phyloP scores from a whole-genome alignment of 2,797 vertebrate species.

The Amphiprion clarkii region DNA sequence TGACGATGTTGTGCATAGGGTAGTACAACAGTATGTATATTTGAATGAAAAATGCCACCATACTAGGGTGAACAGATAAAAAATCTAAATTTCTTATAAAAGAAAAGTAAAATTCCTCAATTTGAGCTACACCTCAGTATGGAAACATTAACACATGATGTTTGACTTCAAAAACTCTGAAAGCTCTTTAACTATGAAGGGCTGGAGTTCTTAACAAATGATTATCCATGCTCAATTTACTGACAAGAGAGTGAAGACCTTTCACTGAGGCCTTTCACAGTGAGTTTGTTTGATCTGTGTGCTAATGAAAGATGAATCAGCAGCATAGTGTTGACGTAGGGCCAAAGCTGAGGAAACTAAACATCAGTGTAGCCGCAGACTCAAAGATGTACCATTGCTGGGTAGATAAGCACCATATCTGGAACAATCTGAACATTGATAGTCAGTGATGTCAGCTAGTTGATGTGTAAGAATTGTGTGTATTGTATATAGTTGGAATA shows the following conservation, averaged over 20 bases:
- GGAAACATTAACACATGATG: neutral
- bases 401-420: neutral
- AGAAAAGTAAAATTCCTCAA: neutral
- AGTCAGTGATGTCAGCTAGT: neutral
- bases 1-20: neutral
- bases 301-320: neutral
- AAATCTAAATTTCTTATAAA: neutral
- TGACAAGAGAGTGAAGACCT: constrained; percentile 13
- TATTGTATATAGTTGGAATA: too few species aligned
- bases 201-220: neutral
- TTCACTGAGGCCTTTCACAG: neutral
- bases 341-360: too few species aligned
- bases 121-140: neutral
- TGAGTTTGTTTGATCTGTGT: neutral
- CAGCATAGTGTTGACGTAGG: neutral
- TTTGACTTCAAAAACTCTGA: neutral
- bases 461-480: neutral
- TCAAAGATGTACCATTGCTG: neutral
- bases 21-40: neutral
- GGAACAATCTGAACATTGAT: too few species aligned
- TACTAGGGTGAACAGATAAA: neutral
- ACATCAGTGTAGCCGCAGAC: too few species aligned
- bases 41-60: neutral
- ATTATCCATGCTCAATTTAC: constrained; percentile 37
- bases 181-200: neutral